phyloP scores from a whole-genome alignment of 2,888 invertebrate species.

The Taphrorychus bicolor region DNA sequence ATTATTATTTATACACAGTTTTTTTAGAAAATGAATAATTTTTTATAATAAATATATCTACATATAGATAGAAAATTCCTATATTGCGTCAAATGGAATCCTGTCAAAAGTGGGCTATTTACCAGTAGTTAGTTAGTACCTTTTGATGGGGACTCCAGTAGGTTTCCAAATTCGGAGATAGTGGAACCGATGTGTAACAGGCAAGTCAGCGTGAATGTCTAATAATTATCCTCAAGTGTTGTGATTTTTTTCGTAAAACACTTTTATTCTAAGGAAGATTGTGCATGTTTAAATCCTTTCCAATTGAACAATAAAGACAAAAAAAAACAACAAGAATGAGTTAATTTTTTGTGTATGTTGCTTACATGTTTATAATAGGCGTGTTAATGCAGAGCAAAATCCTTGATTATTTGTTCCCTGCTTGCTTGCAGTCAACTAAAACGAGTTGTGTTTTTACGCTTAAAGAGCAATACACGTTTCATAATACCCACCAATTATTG shows the following conservation, averaged over 20 bases:
- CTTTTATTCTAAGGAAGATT: constrained; percentile 22
- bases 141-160: too few relatives aligned
- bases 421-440: too few relatives aligned
- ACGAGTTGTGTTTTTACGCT: too few relatives aligned
- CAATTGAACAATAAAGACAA: constrained; percentile 32
- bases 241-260: constrained; percentile 30
- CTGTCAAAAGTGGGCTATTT: neutral
- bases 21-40: constrained; percentile 16
- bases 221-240: constrained; percentile 36
- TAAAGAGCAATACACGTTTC: too few relatives aligned
- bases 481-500: too few relatives aligned
- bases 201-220: constrained; percentile 28
- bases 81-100: neutral
- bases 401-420: too few relatives aligned
- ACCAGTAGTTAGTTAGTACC: too few relatives aligned
- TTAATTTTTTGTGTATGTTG: constrained; percentile 27
- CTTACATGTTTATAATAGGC: neutral
- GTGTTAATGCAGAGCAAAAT: neutral
- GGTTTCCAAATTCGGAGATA: neutral
- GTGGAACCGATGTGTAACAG: neutral
- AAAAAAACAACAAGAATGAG: constrained; percentile 41
- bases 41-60: constrained; percentile 16
- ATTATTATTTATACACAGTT: constrained; percentile 5
- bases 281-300: constrained; percentile 34
- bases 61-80: neutral